Evolutionary conservation across 2,888 invertebrate species (phyloP).

Genomic region (Bursaphelenchus okinawaensis): DNA sequence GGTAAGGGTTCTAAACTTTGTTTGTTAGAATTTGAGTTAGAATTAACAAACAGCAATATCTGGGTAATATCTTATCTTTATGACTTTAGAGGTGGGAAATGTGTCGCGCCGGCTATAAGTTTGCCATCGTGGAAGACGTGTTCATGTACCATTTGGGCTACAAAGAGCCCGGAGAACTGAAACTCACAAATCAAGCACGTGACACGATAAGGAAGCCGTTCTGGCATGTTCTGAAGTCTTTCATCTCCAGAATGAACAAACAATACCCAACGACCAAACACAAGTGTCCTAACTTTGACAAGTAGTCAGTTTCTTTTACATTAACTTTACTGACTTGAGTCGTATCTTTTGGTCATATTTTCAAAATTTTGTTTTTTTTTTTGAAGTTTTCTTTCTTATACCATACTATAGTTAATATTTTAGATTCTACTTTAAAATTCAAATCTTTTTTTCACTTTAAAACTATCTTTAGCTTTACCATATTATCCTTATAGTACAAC

Average conservation of each 20-base stretch:
- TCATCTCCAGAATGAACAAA: constrained; percentile 19
- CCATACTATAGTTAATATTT: too few relatives aligned
- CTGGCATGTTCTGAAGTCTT: not conserved
- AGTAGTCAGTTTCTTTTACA: not conserved
- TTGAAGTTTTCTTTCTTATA: too few relatives aligned
- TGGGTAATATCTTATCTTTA: not conserved
- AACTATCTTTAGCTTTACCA: too few relatives aligned
- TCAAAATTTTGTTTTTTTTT: too few relatives aligned
- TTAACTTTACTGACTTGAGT: too few relatives aligned
- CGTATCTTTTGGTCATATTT: too few relatives aligned
- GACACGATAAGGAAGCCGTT: not conserved
- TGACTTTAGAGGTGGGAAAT: constrained; percentile 33
- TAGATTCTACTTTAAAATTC: too few relatives aligned
- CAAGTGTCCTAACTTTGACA: constrained; percentile 9
- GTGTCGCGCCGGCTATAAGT: constrained; percentile 28
- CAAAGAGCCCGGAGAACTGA: constrained; percentile 7
- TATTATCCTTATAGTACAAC: too few relatives aligned
- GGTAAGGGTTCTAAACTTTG: constrained; percentile 16
- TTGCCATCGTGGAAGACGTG: constrained; percentile 27
- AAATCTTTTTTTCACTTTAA: too few relatives aligned
- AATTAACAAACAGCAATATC: not conserved
- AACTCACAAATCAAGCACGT: constrained; percentile 5
- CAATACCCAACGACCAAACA: constrained; percentile 5
- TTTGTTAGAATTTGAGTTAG: not conserved
- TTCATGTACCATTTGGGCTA: constrained; percentile 31